Base-by-base conservation (phyloP, 2,797 vertebrate genomes). In the Mallotus villosus region DNA sequence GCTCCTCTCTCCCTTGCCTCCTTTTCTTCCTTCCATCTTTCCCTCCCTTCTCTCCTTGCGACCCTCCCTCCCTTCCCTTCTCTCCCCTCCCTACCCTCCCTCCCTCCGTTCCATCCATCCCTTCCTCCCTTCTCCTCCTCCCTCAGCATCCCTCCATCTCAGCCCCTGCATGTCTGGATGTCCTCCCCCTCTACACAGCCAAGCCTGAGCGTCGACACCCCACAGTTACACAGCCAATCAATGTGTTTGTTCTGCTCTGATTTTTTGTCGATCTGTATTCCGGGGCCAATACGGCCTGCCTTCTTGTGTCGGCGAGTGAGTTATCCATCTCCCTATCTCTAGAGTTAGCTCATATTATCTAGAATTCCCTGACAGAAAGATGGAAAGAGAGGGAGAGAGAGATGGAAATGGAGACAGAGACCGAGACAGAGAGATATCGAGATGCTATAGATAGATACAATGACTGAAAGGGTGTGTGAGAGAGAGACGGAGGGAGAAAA, bases 371-470 rank as follows among this genome's bases (percentile, higher is more conserved):
- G 14, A 59, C 70, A 14, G 68, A 63, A 62, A 7, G 22, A 24
- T 14, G 6, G 64, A 51, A 51, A 67, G 29, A 78, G 74, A 79
- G 55, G 57, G 70, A 65, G 41, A 25, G 7, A 59, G 4, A 59
- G 58, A 59, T 6, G 5, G 51, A 53, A 1, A 19, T 11, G 24
- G 63, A 24, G 6, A 68, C 3, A 3, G 25, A 27, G 25, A 27
- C 25, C 0, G 29, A 78, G 74, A 79, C 57, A 60, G 67, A 65
- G 41, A 25, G n/a, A 59, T 41, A 41, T 11, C 0, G 9, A 25
- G 58, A 59, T n/a, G 19, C 37, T 41, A 41, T 41, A 41, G 8
- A 41, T 41, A 41, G 37, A 41, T 12, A 7, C 8, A 41, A 41
- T 41, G 37, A 41, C 37, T 65, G n/a, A 64, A 68, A 14, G 68